These are phyloP conservation scores for Cephus spinipes DNA, from an alignment of 2,888 invertebrate genomes.

Conservation along the genomic window DNA sequence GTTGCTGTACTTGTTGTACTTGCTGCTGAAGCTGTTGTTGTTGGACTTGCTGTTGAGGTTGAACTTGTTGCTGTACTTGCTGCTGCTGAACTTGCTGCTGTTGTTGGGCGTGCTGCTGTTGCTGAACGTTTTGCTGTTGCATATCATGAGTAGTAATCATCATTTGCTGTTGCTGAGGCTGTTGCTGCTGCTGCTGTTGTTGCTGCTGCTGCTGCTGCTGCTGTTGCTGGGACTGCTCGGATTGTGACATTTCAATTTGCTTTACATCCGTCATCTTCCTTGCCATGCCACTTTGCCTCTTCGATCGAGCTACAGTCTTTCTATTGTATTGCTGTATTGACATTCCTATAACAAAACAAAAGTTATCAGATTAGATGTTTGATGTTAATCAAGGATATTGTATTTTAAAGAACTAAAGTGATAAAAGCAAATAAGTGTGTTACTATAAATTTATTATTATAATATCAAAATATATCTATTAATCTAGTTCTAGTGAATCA, in stretches of 20 bases:
- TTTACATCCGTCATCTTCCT: conserved; percentile 58
- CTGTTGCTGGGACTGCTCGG: conserved; percentile 57
- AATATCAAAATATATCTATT: background rate
- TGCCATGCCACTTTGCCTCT: conserved; percentile 7
- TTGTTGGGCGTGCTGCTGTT: conserved; percentile 43
- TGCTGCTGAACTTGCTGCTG: conserved; percentile 46
- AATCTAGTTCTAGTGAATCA: background rate
- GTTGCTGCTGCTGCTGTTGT: conserved; percentile 45
- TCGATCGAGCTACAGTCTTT: background rate
- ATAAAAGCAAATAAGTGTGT: background rate
- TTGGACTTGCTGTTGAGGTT: conserved; percentile 67
- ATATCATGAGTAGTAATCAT: conserved; percentile 59
- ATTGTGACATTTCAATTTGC: conserved; percentile 54
- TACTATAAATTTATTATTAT: background rate
- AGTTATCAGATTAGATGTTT: conserved; percentile 7
- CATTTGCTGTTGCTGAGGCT: conserved; percentile 42
- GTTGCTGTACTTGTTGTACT: conserved; percentile 43
- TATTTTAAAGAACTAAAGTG: background rate
- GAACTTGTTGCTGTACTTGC: conserved; percentile 37
- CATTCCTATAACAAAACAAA: background rate
- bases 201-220: conserved; percentile 49
- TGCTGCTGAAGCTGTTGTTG: conserved; percentile 53
- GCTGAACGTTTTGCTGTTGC: conserved; percentile 47
- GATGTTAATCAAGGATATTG: background rate
- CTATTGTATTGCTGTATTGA: background rate